Evolutionary conservation across 2,888 invertebrate genomes (phyloP), one percentile per base, ranked within the genome.

Genomic region (Agapetus fuscipes): DNA sequence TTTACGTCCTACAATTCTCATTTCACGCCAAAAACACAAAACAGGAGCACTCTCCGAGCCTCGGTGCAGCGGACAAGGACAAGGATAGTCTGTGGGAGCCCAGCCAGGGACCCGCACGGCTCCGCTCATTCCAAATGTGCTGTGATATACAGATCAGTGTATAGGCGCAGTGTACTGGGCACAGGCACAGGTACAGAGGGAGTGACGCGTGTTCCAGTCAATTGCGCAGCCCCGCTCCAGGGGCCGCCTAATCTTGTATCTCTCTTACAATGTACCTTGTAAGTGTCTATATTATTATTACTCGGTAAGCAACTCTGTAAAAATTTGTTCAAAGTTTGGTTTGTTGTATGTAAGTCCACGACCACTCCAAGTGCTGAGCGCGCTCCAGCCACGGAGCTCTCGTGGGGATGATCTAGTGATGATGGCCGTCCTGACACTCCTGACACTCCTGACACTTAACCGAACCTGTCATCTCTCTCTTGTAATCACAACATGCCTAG

Each of bases 121-220:
- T 57, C 54, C 54, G 57, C 60, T 61, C 63, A 79, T 79, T 80
- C 79, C 80, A 80, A 79, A 76, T 75, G 79, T 80, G 80, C 81
- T 81, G 81, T 81, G 81, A 81, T 78, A 76, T 74, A 75, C 61
- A 65, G 63, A 72, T 74, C 74, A 72, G 71, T 73, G 71, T 74
- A 72, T 72, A n/a, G n/a, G n/a, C n/a, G 64, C 71, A 74, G 70
- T 76, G 76, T 77, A 76, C 76, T 76, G 75, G 73, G 75, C 76
- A 20, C 20, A 20, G 20, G 20, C 20, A n/a, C n/a, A n/a, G n/a
- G n/a, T n/a, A n/a, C n/a, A n/a, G n/a, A n/a, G n/a, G n/a, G n/a
- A n/a, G n/a, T n/a, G n/a, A n/a, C n/a, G n/a, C n/a, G n/a, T n/a
- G n/a, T n/a, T n/a, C n/a, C n/a, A n/a, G n/a, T n/a, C n/a, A n/a